These are phyloP conservation scores for Drosophila affinis DNA, from an alignment of 2,888 invertebrate species.

Conservation along the genomic window DNA sequence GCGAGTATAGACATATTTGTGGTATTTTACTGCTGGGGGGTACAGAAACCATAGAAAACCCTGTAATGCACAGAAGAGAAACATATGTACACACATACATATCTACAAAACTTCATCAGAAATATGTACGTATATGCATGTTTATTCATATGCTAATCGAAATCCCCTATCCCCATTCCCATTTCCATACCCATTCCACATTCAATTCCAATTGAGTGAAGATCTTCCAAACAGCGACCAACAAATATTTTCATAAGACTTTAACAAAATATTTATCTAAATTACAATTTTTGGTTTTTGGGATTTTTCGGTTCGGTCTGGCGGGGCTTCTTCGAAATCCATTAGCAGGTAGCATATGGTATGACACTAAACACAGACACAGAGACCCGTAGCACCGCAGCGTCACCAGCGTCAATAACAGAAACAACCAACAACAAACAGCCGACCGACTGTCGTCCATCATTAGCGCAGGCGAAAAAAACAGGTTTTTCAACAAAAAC, in stretches of 20 bases:
- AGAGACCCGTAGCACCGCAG: background rate
- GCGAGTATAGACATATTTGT: background rate
- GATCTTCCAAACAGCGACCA: constrained; percentile 23
- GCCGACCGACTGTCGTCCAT: constrained; percentile 32
- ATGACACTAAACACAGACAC: constrained; percentile 62
- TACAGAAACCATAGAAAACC: background rate
- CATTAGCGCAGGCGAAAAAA: constrained; percentile 46
- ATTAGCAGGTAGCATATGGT: constrained; percentile 80
- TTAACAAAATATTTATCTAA: constrained; percentile 64
- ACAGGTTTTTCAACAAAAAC: constrained; percentile 39
- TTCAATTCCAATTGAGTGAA: constrained; percentile 33
- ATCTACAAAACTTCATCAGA: background rate
- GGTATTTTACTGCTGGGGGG: no score
- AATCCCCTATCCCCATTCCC: constrained; percentile 18
- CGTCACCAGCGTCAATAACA: constrained; percentile 38
- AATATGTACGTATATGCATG: background rate
- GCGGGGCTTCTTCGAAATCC: constrained; percentile 67
- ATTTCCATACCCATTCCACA: no score
- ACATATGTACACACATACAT: no score
- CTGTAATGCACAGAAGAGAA: background rate
- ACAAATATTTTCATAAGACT: constrained; percentile 44
- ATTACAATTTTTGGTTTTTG: constrained; percentile 36
- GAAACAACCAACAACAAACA: constrained; percentile 8
- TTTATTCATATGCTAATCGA: constrained; percentile 39
- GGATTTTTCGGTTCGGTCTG: constrained; percentile 29